Evolutionary conservation across 2,797 vertebrate genomes (phyloP).

Genomic region (Lycodopsis pacificus): DNA sequence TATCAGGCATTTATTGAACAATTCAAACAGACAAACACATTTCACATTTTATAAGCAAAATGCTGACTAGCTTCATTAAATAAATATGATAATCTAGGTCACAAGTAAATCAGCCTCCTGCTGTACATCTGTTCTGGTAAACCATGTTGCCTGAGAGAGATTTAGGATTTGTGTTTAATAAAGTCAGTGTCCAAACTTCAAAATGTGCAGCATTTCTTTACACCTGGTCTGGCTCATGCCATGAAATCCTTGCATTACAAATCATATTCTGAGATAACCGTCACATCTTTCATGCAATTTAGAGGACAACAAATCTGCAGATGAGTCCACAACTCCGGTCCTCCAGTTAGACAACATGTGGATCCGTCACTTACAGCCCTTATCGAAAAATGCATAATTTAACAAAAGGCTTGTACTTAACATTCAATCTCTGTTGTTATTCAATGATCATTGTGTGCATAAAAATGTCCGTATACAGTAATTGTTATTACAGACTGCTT

Average conservation of each 20-base stretch:
- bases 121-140: conserved; percentile 46
- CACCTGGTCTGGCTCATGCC: conserved; percentile 32
- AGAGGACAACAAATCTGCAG: conserved; percentile 14
- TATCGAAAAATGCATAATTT: conserved; percentile 44
- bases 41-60: conserved; percentile 54
- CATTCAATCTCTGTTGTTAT: conserved; percentile 43
- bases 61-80: conserved; percentile 41
- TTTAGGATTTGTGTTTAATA: conserved; percentile 53
- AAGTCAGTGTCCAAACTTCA: conserved; percentile 56
- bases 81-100: conserved; percentile 68
- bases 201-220: conserved; percentile 65
- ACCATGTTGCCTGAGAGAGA: conserved; percentile 69
- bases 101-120: conserved; percentile 46
- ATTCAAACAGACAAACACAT: conserved; percentile 55
- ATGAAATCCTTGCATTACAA: conserved; percentile 45
- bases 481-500: conserved; percentile 12
- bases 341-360: conserved; percentile 29
- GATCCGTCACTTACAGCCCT: conserved; percentile 22
- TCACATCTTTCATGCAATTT: conserved; percentile 53
- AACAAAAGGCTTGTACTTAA: conserved; percentile 34
- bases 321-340: conserved; percentile 44
- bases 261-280: conserved; percentile 19
- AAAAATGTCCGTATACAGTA: conserved; percentile 10
- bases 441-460: conserved; percentile 13
- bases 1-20: conserved; percentile 65